These are phyloP conservation scores for Herminia tarsipennalis DNA, from an alignment of 2,888 invertebrate species.

Conservation along the genomic window DNA sequence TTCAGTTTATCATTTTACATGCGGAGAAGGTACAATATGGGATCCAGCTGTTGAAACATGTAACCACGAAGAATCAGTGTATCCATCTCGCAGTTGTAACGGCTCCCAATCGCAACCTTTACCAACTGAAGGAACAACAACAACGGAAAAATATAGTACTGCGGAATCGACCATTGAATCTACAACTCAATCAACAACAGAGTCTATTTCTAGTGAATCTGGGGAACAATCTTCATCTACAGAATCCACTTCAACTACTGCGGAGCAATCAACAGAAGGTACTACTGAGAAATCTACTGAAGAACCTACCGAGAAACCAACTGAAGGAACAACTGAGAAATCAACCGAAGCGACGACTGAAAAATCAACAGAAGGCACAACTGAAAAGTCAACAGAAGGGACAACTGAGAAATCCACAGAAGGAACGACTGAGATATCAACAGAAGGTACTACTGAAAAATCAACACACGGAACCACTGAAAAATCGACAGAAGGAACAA, in stretches of 20 bases:
- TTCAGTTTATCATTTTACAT: conserved; percentile 88
- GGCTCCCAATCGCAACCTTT: conserved; percentile 53
- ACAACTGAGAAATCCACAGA: conserved; percentile 2
- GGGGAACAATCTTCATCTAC: conserved; percentile 47
- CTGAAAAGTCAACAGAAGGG: conserved; percentile 6
- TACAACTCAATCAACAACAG: conserved; percentile 34
- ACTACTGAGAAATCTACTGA: conserved; percentile 20
- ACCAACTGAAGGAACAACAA: conserved; percentile 43
- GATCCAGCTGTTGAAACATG: conserved; percentile 88
- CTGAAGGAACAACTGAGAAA: conserved; percentile 35
- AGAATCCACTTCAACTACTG: conserved; percentile 34
- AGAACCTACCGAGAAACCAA: conserved; percentile 36
- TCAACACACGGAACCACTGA: conserved; percentile 29
- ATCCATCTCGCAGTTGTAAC: conserved; percentile 82
- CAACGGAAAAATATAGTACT: conserved; percentile 41
- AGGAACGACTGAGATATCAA: neutral
- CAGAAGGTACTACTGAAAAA: conserved; percentile 3
- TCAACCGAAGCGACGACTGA: conserved; percentile 27
- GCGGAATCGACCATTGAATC: conserved; percentile 33
- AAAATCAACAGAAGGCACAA: conserved; percentile 38
- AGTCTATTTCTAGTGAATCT: conserved; percentile 27
- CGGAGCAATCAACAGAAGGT: conserved; percentile 24
- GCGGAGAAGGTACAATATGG: conserved; percentile 90
- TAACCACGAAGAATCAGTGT: conserved; percentile 88
- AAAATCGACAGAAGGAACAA: neutral